phyloP scores from a whole-genome alignment of 1,140 invertebrate species.

The Cherax destructor region DNA sequence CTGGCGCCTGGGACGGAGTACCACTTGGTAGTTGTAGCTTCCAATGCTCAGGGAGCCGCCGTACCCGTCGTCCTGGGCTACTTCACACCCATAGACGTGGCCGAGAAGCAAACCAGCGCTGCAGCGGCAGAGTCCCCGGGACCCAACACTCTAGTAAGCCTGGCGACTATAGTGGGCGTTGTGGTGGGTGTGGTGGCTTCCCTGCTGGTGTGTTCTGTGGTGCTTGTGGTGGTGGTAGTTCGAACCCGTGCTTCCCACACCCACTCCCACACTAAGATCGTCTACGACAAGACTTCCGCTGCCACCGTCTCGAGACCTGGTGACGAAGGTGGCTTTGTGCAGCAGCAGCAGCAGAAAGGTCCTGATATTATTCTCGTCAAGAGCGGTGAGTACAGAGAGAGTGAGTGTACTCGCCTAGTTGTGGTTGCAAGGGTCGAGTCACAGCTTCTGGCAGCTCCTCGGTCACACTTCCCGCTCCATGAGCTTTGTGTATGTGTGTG shows the following conservation, averaged over 20 bases:
- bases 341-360: not conserved
- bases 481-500: no score
- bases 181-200: slow-evolving; percentile 83
- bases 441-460: not conserved
- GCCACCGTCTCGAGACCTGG: not conserved
- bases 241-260: not conserved
- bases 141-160: slow-evolving; percentile 62
- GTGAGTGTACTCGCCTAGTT: no score
- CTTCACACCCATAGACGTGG: slow-evolving; percentile 78
- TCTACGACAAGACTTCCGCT: not conserved
- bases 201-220: slow-evolving; percentile 73
- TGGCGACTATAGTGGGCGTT: slow-evolving; percentile 83
- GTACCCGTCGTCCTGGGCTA: slow-evolving; percentile 20
- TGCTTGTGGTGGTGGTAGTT: slow-evolving; percentile 22
- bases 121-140: slow-evolving; percentile 12
- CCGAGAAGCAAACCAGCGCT: slow-evolving; percentile 81
- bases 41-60: slow-evolving; percentile 81
- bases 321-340: slow-evolving; percentile 3
- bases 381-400: not conserved
- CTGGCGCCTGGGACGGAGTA: slow-evolving; percentile 82
- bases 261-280: not conserved
- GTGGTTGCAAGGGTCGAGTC: no score
- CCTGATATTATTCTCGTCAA: slow-evolving; percentile 9
- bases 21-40: slow-evolving; percentile 82
- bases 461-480: no score